Base-by-base conservation (phyloP, 2,113 vertebrate genomes). In the Ptilorrhoa leucosticta region DNA sequence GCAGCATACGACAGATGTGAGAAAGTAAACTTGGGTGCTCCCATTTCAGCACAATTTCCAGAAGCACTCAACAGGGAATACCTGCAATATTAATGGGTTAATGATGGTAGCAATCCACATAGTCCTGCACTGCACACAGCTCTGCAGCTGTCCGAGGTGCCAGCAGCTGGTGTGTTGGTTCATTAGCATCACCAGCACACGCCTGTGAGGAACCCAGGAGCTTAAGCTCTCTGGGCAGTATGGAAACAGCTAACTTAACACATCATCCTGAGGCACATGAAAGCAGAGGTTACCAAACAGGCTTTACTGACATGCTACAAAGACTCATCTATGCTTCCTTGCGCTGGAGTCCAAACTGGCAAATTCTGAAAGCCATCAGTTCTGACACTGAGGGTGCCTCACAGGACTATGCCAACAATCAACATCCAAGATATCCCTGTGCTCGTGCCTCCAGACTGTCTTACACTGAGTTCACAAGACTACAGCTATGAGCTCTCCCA, bases 51-150 rank as follows among this genome's bases (percentile, higher is more conserved):
- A 97, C 92, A 97, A 96, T 96, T 97, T 96, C 97, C 98, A 98
- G 98, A 96, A 96, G 97, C 98, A 98, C 97, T 98, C 98, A 98
- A 98, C 97, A 98, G 97, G 98, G 97, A 98, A 98, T 97, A 98
- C 98, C 98, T 98, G 98, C 97, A 98, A 98, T 94, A 98, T 98
- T 97, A 98, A 98, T 98, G 98, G 97, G 97, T 98, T 98, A 98
- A 97, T 96, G 97, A 98, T 94, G 98, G 97, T 83, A 97, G 97
- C 96, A 97, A 85, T 89, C 94, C 97, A 98, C 91, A 97, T 65
- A 97, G 92, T 90, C 95, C 96, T 97, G 96, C 93, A 97, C 93
- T 97, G 97, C 94, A 96, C 94, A 96, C 69, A 97, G 87, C 96
- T 97, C 96, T 93, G 94, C 96, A 94, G 93, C 96, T 94, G 94